Evolutionary conservation across 2,113 vertebrate species (phyloP), one percentile per base, ranked within the genome.

Genomic region (Raphicerus campestris): DNA sequence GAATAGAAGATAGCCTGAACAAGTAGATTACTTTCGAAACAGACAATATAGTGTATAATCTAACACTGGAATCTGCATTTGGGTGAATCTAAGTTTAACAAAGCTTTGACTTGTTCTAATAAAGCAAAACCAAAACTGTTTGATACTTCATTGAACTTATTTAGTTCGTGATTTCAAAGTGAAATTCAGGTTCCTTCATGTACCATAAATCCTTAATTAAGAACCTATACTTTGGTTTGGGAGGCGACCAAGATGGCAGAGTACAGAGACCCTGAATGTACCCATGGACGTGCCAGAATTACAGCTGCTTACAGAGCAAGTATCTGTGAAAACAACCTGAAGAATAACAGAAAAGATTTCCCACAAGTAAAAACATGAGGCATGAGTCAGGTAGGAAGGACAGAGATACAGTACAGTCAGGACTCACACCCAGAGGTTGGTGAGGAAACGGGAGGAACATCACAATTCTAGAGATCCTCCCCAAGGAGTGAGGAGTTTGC

Each of bases 131-230:
- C 19, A 19, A 77, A 94, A 86, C n/a, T 73, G 10, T n/a, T n/a
- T 82, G 28, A 53, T 32, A 26, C 2, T 49, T 93, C 6, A 47
- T 2, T 93, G 53, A 35, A 87, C 4, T 39, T 78, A n/a, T 3
- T 83, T 86, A 95, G 63, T 55, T 87, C 35, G 61, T 89, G 55
- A 91, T 86, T 93, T 96, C 78, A 86, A 53, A 94, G 75, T 66
- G 84, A 49, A 89, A 53, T 45, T 91, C 45, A 82, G 42, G 19
- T 89, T 56, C 7, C 7, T 96, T 83, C 45, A 51, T 56, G 24
- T 92, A 56, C 2, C 82, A 28, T 66, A 51, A 83, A 60, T 88
- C 20, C 22, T 61, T 85, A 55, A n/a, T 82, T 86, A 91, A 87
- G 45, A 78, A 15, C 16, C 17, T 95, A 8, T 39, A 73, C 66